These are phyloP conservation scores for Saimiri boliviensis DNA, from an alignment of 2,113 vertebrate species.

Conservation along the genomic window DNA sequence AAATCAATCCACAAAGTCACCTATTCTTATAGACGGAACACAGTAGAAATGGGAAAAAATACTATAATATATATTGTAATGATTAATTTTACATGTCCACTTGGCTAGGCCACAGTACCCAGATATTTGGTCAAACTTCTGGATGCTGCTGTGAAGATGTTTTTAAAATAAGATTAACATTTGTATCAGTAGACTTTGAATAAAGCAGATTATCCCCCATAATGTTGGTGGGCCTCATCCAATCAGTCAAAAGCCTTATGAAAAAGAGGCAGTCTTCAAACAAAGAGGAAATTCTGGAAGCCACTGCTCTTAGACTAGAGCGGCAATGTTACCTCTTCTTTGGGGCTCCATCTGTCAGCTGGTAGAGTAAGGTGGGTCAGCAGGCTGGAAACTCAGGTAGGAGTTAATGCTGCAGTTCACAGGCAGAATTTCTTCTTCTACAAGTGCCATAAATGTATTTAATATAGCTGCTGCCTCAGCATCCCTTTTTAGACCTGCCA, in stretches of 20 bases:
- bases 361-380: neutral
- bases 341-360: neutral
- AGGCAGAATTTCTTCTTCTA: neutral
- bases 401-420: neutral
- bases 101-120: neutral
- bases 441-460: neutral
- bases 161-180: neutral
- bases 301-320: neutral
- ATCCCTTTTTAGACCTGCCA: neutral
- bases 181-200: neutral
- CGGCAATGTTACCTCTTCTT: neutral
- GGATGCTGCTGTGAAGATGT: neutral
- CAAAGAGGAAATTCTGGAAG: neutral
- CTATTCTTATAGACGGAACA: neutral
- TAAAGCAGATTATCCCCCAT: neutral
- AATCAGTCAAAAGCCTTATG: neutral
- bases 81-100: neutral
- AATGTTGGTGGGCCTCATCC: neutral
- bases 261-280: neutral
- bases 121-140: neutral
- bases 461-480: neutral
- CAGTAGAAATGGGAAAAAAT: neutral
- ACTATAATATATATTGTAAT: neutral
- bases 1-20: neutral
- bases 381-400: neutral